Evolutionary conservation across 30 jellyfish, hydroid and myxozoan genomes (phyloP).

Genomic region (Pelagia noctiluca): DNA sequence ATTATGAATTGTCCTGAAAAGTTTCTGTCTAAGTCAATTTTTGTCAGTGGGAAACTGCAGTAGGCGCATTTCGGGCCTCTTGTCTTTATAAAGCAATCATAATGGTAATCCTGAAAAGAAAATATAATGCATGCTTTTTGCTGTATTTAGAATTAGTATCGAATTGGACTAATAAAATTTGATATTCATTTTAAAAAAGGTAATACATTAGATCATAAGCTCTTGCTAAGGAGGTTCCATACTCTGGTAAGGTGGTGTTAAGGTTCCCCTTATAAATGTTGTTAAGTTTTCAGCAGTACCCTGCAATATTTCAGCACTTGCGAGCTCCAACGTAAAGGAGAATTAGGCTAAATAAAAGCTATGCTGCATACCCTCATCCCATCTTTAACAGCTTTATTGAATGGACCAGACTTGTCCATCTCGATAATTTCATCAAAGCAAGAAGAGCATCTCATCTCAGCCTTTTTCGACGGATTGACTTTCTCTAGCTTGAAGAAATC

Average conservation of each 20-base stretch:
- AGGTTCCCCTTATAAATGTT: too few species aligned
- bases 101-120: slow-evolving; percentile 77
- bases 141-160: too few species aligned
- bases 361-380: slow-evolving; percentile 62
- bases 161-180: not conserved
- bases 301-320: too few species aligned
- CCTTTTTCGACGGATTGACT: slow-evolving; percentile 1
- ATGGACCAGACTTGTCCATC: slow-evolving; percentile 45
- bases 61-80: slow-evolving; percentile 98
- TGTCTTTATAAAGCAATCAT: slow-evolving; percentile 87
- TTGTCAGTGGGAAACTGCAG: slow-evolving; percentile 89
- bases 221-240: too few species aligned
- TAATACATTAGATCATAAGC: not conserved
- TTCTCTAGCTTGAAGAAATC: slow-evolving; percentile 33
- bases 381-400: slow-evolving; percentile 71
- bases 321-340: too few species aligned
- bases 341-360: too few species aligned
- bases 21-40: slow-evolving; percentile 87
- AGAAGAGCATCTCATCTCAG: slow-evolving; percentile 74
- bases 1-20: slow-evolving; percentile 83
- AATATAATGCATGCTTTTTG: not conserved
- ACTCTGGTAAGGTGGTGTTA: too few species aligned
- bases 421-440: slow-evolving; percentile 82
- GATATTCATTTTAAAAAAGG: not conserved
- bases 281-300: too few species aligned